Percentiles rank a stretch among this genome's conserved stretches.
phyloP scores from a whole-genome alignment of 2,113 vertebrate genomes.

The Gallinago jamesoni region DNA sequence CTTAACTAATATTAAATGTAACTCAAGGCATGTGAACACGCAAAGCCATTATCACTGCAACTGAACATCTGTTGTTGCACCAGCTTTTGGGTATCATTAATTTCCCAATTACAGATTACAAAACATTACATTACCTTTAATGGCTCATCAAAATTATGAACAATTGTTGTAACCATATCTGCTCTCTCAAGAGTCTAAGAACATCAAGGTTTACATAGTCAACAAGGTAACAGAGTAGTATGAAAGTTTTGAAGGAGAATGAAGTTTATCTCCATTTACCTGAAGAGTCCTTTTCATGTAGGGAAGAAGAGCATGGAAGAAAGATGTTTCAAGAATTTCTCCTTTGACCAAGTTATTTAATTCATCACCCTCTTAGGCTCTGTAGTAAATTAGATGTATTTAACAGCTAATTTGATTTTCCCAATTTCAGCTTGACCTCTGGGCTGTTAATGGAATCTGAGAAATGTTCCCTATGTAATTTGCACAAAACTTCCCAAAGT shows the following conservation, averaged over 20 bases:
- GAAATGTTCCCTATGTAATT: not conserved
- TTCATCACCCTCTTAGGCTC: not conserved
- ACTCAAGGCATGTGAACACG: not conserved
- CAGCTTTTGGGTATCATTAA: slow-evolving; percentile 10
- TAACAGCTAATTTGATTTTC: not conserved
- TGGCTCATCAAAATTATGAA: not conserved
- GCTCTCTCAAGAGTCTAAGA: not conserved
- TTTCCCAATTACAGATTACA: not conserved
- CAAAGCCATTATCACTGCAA: not conserved
- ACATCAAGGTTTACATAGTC: not conserved
- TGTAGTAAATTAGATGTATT: not conserved
- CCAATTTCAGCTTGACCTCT: not conserved
- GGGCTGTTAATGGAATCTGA: not conserved
- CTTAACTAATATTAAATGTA: not conserved
- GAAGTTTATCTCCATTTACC: not conserved
- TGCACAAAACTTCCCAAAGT: not conserved
- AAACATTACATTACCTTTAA: slow-evolving; percentile 25
- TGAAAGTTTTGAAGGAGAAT: not conserved
- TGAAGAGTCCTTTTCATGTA: not conserved
- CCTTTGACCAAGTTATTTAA: not conserved
- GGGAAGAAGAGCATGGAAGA: not conserved
- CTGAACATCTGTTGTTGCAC: slow-evolving; percentile 19
- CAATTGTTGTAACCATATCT: not conserved
- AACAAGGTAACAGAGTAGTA: not conserved
- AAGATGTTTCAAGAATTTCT: not conserved